Base-by-base conservation (phyloP, 2,797 vertebrate genomes). In the Takifugu ocellatus region DNA sequence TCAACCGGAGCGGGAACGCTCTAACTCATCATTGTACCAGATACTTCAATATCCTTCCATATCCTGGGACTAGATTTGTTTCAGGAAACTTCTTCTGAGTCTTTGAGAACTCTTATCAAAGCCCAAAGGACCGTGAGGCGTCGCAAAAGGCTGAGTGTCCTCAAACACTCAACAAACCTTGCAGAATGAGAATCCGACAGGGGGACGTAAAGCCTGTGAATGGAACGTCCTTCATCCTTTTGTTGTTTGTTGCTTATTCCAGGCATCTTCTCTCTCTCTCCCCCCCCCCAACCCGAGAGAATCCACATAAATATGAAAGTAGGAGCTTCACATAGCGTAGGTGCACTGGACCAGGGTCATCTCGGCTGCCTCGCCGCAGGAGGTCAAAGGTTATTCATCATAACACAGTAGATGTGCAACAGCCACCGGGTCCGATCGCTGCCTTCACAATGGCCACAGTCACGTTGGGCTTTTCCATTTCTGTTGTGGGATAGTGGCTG, bases 301-400 rank as follows among this genome's bases (percentile, higher is more conserved):
- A 73, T 82, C 78, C 61, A 39, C 64, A 46, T 62, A 44, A 59
- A 63, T 71, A 61, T 66, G 59, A 68, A 62, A 77, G 51, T 43
- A 67, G 70, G 66, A 74, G 58, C 81, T 81, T 85, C 56, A 79
- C 76, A 55, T 74, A 59, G 24, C 61, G 62, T 76, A 77, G 83
- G 77, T 81, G 81, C 77, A 83, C 83, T 71, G 88, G 85, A 88
- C 87, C 90, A 88, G 83, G 58, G 74, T 70, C 78, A 66, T 59
- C 56, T 26, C 67, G 48, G 63, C 71, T 63, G 50, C 61, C 55
- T 56, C 2, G 17, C 56, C 61, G 25, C 66, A 33, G 61, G 62
- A 75, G 79, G 70, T 72, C 64, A 57, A 45, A 68, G 65, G 74
- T 81, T 74, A 66, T 60, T 77, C 71, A n/a, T 70, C 51, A 42